phyloP scores from a whole-genome alignment of 2,797 vertebrate species.

The Chelon auratus region DNA sequence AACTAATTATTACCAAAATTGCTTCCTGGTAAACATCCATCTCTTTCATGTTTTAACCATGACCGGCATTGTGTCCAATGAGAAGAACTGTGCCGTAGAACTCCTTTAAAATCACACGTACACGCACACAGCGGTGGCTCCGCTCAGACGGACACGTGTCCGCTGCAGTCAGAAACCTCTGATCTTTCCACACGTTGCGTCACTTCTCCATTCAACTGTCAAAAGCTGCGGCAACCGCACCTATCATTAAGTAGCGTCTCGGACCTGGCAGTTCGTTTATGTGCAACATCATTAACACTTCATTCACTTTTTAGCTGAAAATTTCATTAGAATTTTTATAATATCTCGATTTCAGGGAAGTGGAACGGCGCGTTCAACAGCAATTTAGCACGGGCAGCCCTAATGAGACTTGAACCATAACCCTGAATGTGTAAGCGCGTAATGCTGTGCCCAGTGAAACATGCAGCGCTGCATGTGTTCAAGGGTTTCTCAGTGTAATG shows the following conservation, averaged over 20 bases:
- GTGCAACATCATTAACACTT: conserved; percentile 11
- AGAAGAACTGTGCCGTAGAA: neutral
- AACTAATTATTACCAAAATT: no score
- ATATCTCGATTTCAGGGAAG: conserved; percentile 2
- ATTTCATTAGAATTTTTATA: neutral
- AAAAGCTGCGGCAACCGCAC: conserved; percentile 30
- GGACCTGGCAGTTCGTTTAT: conserved; percentile 47
- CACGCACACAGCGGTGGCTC: conserved; percentile 1
- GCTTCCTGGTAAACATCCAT: no score
- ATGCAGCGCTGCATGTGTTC: conserved; percentile 5
- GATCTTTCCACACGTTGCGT: conserved; percentile 69
- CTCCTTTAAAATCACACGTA: conserved; percentile 1
- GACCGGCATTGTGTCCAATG: no score
- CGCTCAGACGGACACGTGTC: conserved; percentile 35
- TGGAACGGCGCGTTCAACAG: neutral
- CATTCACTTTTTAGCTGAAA: conserved; percentile 1
- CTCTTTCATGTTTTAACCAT: no score
- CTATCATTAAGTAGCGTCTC: conserved; percentile 61
- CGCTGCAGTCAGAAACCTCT: conserved; percentile 39
- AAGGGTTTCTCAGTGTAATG: conserved; percentile 13
- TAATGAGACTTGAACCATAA: conserved; percentile 53
- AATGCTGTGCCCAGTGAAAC: conserved; percentile 29
- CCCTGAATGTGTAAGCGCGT: conserved; percentile 27
- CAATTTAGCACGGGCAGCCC: conserved; percentile 7
- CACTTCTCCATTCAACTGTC: conserved; percentile 66